Evolutionary conservation across 2,113 vertebrate species (phyloP), one percentile per base, ranked within the genome.

Genomic region (Laticauda laticaudata): DNA sequence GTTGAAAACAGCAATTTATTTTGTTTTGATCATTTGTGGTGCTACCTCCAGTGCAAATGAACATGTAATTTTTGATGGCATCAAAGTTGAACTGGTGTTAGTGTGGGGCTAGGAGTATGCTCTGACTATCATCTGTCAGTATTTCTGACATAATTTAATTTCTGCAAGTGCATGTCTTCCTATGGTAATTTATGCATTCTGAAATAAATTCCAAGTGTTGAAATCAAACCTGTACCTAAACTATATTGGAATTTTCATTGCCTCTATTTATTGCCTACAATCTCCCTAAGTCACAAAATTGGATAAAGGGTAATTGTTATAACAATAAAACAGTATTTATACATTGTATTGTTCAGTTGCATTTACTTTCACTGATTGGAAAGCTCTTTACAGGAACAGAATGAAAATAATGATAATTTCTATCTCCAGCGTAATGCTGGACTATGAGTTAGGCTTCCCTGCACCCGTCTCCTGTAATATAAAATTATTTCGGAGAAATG

Each of bases 141-240:
- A 96, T 95, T 96, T 95, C 93, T 97, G 95, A 95, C 95, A 96
- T 94, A 96, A 95, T 97, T 95, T 95, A 95, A 97, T 95, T 93
- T 95, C 89, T 94, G 94, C 75, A 91, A 93, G 85, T 96, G 94
- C 92, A 89, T 96, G 97, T 94, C 93, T 96, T 93, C 93, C 93
- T 95, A 87, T 93, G 23, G 93, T 93, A 94, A 95, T 95, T 92
- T 26, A 93, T 94, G 18, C 94, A 94, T 96, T 90, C 87, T 92
- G 87, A 95, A 92, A 95, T 95, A 94, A 93, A 48, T 93, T 89
- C 92, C 48, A 75, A 88, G 51, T 91, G 92, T 81, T 94, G 55
- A 95, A 96, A 94, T 89, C 0, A 64, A 87, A 89, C 61, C 92
- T 56, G 93, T 94, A 87, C 39, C 89, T 92, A 95, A 95, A 87